Evolutionary conservation across 2,797 vertebrate genomes (phyloP).

Genomic region (Cossypha polioptera): DNA sequence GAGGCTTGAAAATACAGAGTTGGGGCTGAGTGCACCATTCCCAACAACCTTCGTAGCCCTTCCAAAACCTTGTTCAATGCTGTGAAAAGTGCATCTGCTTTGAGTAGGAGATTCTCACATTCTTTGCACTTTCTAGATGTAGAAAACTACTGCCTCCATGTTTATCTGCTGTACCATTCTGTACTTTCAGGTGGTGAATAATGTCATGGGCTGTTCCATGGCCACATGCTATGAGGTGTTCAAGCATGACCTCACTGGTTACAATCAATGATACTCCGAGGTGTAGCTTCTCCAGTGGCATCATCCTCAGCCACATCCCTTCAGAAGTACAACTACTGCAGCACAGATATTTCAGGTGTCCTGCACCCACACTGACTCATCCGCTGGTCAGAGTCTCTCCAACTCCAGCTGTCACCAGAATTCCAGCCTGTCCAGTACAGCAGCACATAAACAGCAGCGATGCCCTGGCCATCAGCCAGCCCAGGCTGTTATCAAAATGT

Average conservation of each 20-base stretch:
- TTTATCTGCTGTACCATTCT: neutral
- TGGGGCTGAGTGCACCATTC: neutral
- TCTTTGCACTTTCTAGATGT: neutral
- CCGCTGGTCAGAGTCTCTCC: neutral
- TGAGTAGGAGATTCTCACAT: neutral
- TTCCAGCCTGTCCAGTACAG: neutral
- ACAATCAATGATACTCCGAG: rapidly evolving
- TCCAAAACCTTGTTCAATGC: neutral
- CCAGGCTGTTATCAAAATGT: neutral
- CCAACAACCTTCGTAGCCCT: neutral
- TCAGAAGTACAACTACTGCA: neutral
- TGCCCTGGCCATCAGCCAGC: neutral
- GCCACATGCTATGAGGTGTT: neutral
- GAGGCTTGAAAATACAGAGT: neutral
- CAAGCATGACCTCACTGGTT: neutral
- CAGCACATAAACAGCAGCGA: neutral
- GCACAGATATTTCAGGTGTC: neutral
- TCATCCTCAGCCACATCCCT: neutral
- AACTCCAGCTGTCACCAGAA: neutral
- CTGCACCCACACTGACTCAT: neutral
- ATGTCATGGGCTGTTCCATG: neutral
- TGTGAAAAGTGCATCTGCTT: neutral
- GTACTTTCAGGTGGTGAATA: neutral
- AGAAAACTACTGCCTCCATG: neutral
- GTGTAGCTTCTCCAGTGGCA: neutral